A percentile compares a stretch with the other conserved stretches of the same genome.
These are phyloP conservation scores for Hydractinia symbiolongicarpus DNA, from an alignment of 30 jellyfish, hydroid and myxozoan species.

Conservation along the genomic window DNA sequence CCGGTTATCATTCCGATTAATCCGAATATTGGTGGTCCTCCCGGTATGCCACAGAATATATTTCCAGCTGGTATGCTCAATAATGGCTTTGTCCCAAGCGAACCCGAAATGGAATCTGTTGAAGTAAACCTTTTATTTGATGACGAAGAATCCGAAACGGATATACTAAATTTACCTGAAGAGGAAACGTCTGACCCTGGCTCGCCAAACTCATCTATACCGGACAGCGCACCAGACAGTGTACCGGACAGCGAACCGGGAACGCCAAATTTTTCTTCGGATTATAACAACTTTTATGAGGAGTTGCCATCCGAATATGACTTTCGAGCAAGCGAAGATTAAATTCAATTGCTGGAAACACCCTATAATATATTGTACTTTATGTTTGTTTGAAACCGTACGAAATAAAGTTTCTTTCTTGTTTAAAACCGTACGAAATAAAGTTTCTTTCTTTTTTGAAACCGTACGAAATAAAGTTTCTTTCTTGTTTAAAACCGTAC, in stretches of 20 bases:
- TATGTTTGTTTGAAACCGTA: no score
- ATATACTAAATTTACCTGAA: conserved; percentile 3
- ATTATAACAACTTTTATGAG: neutral
- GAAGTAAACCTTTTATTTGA: conserved; percentile 9
- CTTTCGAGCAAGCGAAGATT: no score
- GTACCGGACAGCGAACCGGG: conserved; percentile 6
- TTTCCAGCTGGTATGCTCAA: neutral
- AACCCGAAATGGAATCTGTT: conserved; percentile 8
- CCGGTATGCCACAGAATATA: conserved; percentile 13
- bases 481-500: no score
- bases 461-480: no score
- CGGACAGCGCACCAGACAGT: neutral
- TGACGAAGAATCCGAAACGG: conserved; percentile 8
- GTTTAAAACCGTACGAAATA: no score
- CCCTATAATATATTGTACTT: no score
- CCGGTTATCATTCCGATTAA: conserved; percentile 7
- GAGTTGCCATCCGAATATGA: neutral
- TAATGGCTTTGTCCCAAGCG: neutral
- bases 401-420: no score
- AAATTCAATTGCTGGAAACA: no score
- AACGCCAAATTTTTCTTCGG: conserved; percentile 4
- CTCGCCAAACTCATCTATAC: neutral
- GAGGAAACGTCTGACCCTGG: neutral
- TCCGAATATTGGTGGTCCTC: neutral
- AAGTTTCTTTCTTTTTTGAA: no score